phyloP scores from a whole-genome alignment of 2,113 vertebrate genomes.

The Ploceus nigricollis region DNA sequence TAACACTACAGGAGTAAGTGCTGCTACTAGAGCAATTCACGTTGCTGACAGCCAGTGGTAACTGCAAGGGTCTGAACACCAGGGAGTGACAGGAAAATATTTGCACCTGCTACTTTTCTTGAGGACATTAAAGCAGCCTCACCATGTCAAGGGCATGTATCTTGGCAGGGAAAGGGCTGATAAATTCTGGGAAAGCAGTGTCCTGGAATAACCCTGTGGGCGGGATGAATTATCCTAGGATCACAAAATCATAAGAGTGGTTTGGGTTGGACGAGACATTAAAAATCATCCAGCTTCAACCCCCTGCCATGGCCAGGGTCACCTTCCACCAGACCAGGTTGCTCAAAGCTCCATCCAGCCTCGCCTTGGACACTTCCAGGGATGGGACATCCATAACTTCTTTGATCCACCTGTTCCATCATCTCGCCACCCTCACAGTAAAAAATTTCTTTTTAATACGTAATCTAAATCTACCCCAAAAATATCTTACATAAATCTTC shows the following conservation, averaged over 20 bases:
- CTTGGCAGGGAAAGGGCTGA: not conserved
- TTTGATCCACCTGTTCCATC: not conserved
- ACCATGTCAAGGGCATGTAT: not conserved
- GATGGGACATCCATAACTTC: not conserved
- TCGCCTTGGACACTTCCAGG: not conserved
- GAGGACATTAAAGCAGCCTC: not conserved
- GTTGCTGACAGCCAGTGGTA: not conserved
- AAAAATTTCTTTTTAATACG: not conserved
- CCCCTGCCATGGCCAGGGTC: not conserved
- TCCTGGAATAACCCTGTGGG: not conserved
- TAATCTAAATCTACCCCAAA: not conserved
- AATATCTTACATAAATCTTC: not conserved
- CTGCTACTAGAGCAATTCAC: not conserved
- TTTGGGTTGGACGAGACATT: not conserved
- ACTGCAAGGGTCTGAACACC: not conserved
- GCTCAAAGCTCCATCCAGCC: not conserved
- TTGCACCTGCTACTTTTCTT: not conserved
- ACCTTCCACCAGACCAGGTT: not conserved
- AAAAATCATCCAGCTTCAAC: not conserved
- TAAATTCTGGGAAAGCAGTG: not conserved
- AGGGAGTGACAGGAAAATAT: not conserved
- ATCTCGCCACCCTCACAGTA: not conserved
- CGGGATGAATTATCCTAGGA: not conserved
- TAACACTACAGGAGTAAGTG: not conserved
- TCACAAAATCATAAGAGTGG: not conserved